phyloP scores from a whole-genome alignment of 2,888 invertebrate species.

The Zygothrica quintamaculata region DNA sequence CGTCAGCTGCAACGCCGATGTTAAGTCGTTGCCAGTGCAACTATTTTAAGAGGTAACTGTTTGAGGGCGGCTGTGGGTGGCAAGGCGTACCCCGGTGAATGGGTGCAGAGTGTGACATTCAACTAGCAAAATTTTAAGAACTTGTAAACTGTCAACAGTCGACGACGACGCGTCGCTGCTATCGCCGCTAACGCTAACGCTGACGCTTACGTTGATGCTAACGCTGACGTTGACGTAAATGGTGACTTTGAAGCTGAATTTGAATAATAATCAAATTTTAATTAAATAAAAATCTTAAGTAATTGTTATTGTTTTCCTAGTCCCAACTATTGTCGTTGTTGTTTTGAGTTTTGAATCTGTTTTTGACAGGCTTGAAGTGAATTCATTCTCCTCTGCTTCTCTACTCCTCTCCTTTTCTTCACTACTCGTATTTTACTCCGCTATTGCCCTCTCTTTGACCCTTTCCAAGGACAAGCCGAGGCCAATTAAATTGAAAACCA shows the following conservation, averaged over 20 bases:
- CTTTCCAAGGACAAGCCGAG: too few relatives aligned
- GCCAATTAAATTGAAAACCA: too few relatives aligned
- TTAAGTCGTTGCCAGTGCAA: background rate
- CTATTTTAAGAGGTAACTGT: slow-evolving; percentile 11
- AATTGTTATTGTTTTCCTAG: slow-evolving; percentile 2
- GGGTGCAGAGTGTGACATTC: slow-evolving; percentile 30
- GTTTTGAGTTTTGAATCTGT: slow-evolving; percentile 8
- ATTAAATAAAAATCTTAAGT: slow-evolving; percentile 52
- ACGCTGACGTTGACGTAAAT: background rate
- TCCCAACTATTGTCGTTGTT: slow-evolving; percentile 4
- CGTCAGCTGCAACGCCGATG: slow-evolving; percentile 1
- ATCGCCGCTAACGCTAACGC: background rate
- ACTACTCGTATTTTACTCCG: too few relatives aligned
- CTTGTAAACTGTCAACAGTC: slow-evolving; percentile 24
- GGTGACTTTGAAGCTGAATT: slow-evolving; percentile 8
- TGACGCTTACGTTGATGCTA: background rate
- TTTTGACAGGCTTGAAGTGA: slow-evolving; percentile 15
- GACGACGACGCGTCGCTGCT: slow-evolving; percentile 14
- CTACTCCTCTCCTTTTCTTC: background rate
- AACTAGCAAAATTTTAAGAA: slow-evolving; percentile 24
- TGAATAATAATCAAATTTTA: slow-evolving; percentile 56
- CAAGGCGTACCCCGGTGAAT: background rate
- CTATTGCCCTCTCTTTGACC: too few relatives aligned
- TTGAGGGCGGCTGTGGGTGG: background rate
- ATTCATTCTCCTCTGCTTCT: slow-evolving; percentile 1